Percentiles rank a stretch among this genome's conserved stretches.
These are phyloP conservation scores for Bugula neritina DNA, from an alignment of 2,888 invertebrate species.

Conservation along the genomic window DNA sequence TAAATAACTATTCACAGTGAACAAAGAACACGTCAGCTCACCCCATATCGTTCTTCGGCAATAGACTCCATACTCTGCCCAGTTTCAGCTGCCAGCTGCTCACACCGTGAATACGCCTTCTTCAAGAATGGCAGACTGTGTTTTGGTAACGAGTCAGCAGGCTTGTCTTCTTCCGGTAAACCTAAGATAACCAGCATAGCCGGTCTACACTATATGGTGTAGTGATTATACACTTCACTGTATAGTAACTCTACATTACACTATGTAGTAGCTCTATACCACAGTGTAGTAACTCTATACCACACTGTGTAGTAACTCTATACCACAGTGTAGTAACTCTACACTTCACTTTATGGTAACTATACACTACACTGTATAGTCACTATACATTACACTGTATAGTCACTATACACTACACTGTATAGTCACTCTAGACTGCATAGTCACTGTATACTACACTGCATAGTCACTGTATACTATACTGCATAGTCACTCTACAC, in stretches of 20 bases:
- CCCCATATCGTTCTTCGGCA: slow-evolving; percentile 60
- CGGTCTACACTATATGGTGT: too few species aligned
- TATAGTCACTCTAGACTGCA: too few species aligned
- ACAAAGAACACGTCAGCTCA: slow-evolving; percentile 34
- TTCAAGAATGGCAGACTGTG: slow-evolving; percentile 55
- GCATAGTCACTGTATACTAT: too few species aligned
- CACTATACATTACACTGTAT: too few species aligned
- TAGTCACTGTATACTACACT: too few species aligned
- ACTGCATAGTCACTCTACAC: too few species aligned
- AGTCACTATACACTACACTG: too few species aligned
- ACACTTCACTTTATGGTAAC: too few species aligned
- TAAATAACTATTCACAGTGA: too few species aligned
- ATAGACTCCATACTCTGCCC: slow-evolving; percentile 58
- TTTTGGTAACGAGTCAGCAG: slow-evolving; percentile 23
- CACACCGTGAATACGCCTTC: slow-evolving; percentile 58
- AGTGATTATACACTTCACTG: not conserved
- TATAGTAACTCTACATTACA: not conserved
- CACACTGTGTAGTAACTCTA: not conserved
- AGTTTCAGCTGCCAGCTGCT: slow-evolving; percentile 59
- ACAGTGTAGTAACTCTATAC: not conserved
- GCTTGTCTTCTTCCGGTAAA: slow-evolving; percentile 59
- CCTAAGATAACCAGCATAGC: slow-evolving; percentile 59
- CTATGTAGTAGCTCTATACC: not conserved
- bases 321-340: not conserved
- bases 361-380: too few species aligned